A percentile compares a stretch with the other conserved stretches of the same genome.
Conservation (phyloP, 1,140 invertebrate genomes). For the Drosophila nannoptera region DNA sequence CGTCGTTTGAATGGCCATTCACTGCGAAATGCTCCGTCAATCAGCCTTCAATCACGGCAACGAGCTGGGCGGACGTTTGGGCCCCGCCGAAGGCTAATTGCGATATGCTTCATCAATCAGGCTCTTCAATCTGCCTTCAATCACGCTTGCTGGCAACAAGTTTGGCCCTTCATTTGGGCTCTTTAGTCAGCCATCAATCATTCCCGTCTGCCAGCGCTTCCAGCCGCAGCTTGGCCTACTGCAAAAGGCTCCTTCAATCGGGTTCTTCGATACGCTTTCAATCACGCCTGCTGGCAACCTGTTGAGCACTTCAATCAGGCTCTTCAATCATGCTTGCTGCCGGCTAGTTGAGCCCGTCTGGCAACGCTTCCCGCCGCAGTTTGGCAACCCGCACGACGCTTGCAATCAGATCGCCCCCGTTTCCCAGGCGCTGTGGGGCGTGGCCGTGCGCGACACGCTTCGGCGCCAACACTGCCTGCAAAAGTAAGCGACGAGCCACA, state of each 20-base stretch:
- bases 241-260: too few species aligned
- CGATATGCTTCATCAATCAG: too few species aligned
- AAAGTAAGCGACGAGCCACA: slow-evolving; percentile 39
- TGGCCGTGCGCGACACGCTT: slow-evolving; percentile 32
- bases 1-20: too few species aligned
- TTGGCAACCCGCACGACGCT: slow-evolving; percentile 59
- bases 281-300: neutral
- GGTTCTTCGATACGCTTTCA: too few species aligned
- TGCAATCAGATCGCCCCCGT: slow-evolving; percentile 59
- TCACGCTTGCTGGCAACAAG: too few species aligned
- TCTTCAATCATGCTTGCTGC: neutral
- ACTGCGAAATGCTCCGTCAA: too few species aligned
- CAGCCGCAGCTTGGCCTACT: slow-evolving; percentile 20
- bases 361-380: slow-evolving; percentile 7
- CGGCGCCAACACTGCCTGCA: slow-evolving; percentile 41
- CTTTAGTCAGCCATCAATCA: slow-evolving; percentile 2
- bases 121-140: too few species aligned
- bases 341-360: neutral
- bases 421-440: slow-evolving; percentile 13
- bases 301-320: neutral
- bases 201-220: slow-evolving; percentile 65
- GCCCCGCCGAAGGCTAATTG: too few species aligned
- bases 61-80: too few species aligned
- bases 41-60: too few species aligned
- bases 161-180: too few species aligned